These are phyloP conservation scores for Musca domestica DNA, from an alignment of 1,140 invertebrate species.

Conservation along the genomic window DNA sequence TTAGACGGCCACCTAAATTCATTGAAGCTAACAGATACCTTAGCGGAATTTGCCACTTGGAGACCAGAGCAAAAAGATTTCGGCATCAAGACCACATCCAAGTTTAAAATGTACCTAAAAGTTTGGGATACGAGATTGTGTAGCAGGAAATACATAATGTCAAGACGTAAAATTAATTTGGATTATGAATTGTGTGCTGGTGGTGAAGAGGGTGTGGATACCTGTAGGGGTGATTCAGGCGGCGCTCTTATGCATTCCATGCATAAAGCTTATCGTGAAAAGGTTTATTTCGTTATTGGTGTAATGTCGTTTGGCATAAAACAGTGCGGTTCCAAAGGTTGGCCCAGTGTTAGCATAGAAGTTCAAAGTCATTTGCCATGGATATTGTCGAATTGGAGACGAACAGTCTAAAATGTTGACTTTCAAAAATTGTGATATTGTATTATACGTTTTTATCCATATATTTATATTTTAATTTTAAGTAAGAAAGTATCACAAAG, in stretches of 20 bases:
- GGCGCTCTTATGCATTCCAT: slow-evolving; percentile 45
- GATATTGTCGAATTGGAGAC: too few species aligned
- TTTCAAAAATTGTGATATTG: too few species aligned
- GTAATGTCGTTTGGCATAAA: slow-evolving; percentile 56
- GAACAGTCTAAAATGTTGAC: too few species aligned
- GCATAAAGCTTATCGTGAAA: not conserved
- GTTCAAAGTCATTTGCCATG: too few species aligned
- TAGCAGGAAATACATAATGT: not conserved
- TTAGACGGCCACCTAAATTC: slow-evolving; percentile 35
- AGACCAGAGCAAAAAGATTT: slow-evolving; percentile 67
- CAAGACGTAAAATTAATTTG: slow-evolving; percentile 58
- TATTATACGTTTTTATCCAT: too few species aligned
- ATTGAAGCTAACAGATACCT: slow-evolving; percentile 54
- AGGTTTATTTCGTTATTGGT: slow-evolving; percentile 41
- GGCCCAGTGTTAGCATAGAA: slow-evolving; percentile 55
- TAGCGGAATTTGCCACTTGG: slow-evolving; percentile 76
- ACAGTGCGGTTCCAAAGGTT: slow-evolving; percentile 44
- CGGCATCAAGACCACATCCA: slow-evolving; percentile 50
- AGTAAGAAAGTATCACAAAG: too few species aligned
- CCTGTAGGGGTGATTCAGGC: slow-evolving; percentile 59
- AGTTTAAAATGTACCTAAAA: slow-evolving; percentile 36
- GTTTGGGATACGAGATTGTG: slow-evolving; percentile 30
- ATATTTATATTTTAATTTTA: too few species aligned
- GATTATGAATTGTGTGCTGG: too few species aligned
- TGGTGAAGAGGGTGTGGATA: slow-evolving; percentile 62